Conservation (phyloP, 2,888 invertebrate genomes). For the Terebella lapidaria region DNA sequence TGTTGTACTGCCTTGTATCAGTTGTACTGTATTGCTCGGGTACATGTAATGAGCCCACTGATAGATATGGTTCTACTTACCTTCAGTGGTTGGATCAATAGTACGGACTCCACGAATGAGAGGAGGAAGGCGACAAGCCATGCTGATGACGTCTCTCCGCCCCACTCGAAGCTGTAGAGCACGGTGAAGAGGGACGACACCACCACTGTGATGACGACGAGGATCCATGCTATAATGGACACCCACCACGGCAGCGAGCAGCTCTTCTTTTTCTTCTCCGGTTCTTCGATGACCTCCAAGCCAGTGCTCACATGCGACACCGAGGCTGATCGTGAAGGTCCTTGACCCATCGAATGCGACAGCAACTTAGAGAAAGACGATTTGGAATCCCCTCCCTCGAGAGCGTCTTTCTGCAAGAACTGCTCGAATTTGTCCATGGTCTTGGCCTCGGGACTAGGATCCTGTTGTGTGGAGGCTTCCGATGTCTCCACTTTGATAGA, state of each 20-base stretch:
- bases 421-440: no score
- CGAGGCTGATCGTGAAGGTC: no score
- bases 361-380: no score
- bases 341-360: no score
- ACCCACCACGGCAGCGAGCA: conserved; percentile 27
- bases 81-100: conserved; percentile 36
- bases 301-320: no score
- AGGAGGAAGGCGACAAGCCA: conserved; percentile 37
- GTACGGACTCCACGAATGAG: conserved; percentile 33
- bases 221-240: conserved; percentile 28
- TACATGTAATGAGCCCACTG: not conserved
- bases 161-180: conserved; percentile 39
- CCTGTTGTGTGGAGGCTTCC: no score
- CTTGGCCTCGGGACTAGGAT: no score
- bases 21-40: not conserved
- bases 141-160: conserved; percentile 30
- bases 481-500: no score
- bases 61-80: conserved; percentile 25
- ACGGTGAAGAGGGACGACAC: conserved; percentile 32
- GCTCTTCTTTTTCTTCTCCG: not conserved
- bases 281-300: no score
- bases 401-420: no score
- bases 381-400: no score
- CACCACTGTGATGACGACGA: conserved; percentile 26
- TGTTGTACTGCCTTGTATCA: not conserved